Evolutionary conservation across 1,140 invertebrate species (phyloP).

Genomic region (Agraylea sexmaculata): DNA sequence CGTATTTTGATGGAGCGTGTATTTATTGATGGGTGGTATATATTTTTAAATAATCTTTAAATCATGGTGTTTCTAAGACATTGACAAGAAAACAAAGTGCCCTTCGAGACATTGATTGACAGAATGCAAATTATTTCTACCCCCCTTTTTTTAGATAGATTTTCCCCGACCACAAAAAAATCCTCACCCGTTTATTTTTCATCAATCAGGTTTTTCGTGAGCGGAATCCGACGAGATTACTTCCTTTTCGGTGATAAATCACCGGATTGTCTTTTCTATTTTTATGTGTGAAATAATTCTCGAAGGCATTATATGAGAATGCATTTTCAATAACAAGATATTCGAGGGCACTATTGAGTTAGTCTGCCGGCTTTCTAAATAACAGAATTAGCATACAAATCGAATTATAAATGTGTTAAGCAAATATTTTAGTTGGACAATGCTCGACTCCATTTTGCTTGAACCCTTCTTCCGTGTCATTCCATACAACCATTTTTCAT

Average conservation of each 20-base stretch:
- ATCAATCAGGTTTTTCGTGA: background rate
- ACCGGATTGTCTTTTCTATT: background rate
- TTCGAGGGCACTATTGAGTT: background rate
- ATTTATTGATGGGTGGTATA: background rate
- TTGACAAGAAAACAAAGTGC: slow-evolving; percentile 20
- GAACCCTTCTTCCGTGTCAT: slow-evolving; percentile 3
- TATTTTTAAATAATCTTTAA: background rate
- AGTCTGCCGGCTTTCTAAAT: slow-evolving; percentile 13
- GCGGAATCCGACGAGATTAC: background rate
- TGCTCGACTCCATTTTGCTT: slow-evolving; percentile 16
- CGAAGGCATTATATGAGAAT: background rate
- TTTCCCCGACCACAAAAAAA: background rate
- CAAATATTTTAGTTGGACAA: slow-evolving; percentile 21
- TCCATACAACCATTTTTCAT: slow-evolving; percentile 11
- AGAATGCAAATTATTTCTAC: slow-evolving; percentile 22
- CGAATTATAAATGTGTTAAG: slow-evolving; percentile 23
- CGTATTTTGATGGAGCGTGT: too few species aligned
- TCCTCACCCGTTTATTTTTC: background rate
- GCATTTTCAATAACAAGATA: background rate
- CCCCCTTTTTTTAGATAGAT: slow-evolving; percentile 10
- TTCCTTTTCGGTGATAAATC: background rate
- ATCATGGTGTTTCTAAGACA: slow-evolving; percentile 11
- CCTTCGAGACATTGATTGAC: slow-evolving; percentile 16
- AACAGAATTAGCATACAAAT: slow-evolving; percentile 23
- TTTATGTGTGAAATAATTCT: background rate